A percentile compares a stretch with the other conserved stretches of the same genome.
Conservation (phyloP, 2,888 invertebrate genomes). For the Trichacis sp. region DNA sequence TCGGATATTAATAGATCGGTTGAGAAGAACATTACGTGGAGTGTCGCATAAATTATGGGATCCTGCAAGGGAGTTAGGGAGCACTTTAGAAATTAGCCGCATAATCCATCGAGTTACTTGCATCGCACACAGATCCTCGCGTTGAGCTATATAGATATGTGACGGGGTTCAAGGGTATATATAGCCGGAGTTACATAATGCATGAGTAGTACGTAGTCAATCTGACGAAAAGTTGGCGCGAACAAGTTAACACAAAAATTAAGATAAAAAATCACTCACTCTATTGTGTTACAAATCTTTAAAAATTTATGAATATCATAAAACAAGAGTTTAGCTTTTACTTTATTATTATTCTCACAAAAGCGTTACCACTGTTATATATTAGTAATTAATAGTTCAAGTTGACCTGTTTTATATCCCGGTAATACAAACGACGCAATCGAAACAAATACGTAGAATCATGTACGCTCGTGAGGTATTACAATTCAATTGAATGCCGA, state of each 20-base stretch:
- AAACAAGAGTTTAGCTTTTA: too few relatives aligned
- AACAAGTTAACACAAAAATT: neutral
- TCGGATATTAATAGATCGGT: conserved; percentile 38
- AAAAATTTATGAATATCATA: too few relatives aligned
- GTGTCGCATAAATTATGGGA: conserved; percentile 52
- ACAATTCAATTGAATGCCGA: too few relatives aligned
- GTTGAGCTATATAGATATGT: conserved; percentile 30
- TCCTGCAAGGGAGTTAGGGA: conserved; percentile 38
- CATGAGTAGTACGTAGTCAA: conserved; percentile 12
- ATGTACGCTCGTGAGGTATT: too few relatives aligned
- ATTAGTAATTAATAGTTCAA: too few relatives aligned
- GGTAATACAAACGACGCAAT: too few relatives aligned
- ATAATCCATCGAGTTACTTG: conserved; percentile 57
- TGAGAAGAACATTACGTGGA: conserved; percentile 42
- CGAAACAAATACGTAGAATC: too few relatives aligned
- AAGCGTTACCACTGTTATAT: too few relatives aligned
- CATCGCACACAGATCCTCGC: conserved; percentile 39
- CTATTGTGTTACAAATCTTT: too few relatives aligned
- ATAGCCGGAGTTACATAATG: conserved; percentile 18
- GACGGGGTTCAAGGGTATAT: conserved; percentile 6
- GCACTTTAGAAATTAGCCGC: conserved; percentile 62
- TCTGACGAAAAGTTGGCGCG: conserved; percentile 7
- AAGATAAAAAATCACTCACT: neutral
- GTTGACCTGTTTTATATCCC: too few relatives aligned
- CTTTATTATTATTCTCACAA: too few relatives aligned